Evolutionary conservation across 92 coral and sea anemone species (phyloP).

Genomic region (Phenganax subtilis): DNA sequence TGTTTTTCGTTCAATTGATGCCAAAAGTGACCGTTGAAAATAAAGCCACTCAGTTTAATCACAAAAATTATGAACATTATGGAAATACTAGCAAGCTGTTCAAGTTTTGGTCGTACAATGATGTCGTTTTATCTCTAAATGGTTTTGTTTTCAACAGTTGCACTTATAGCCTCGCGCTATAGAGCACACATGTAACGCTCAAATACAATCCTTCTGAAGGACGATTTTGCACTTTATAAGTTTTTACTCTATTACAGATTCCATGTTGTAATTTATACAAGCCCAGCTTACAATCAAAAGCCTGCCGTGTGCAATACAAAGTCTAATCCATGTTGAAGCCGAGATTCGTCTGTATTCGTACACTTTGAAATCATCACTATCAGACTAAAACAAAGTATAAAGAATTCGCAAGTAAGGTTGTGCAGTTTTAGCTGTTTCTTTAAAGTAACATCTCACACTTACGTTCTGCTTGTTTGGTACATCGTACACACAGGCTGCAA

Average conservation of each 20-base stretch:
- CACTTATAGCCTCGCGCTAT: too few species aligned
- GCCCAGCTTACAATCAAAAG: conserved; percentile 63
- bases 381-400: conserved; percentile 11
- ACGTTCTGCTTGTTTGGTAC: neutral
- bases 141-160: too few species aligned
- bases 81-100: too few species aligned
- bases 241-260: neutral
- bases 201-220: too few species aligned
- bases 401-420: neutral
- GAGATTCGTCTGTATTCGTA: conserved; percentile 83
- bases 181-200: too few species aligned
- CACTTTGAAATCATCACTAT: conserved; percentile 45
- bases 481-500: conserved; percentile 24
- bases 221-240: too few species aligned
- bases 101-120: too few species aligned
- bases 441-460: neutral
- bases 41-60: too few species aligned
- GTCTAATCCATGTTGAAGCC: conserved; percentile 56
- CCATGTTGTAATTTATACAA: neutral
- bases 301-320: conserved; percentile 67
- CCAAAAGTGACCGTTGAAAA: too few species aligned
- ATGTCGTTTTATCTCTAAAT: too few species aligned
- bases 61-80: too few species aligned
- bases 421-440: neutral
- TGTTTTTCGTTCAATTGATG: too few species aligned